Conservation (phyloP, 1,140 invertebrate species). For the Zaprionus tsacasi region DNA sequence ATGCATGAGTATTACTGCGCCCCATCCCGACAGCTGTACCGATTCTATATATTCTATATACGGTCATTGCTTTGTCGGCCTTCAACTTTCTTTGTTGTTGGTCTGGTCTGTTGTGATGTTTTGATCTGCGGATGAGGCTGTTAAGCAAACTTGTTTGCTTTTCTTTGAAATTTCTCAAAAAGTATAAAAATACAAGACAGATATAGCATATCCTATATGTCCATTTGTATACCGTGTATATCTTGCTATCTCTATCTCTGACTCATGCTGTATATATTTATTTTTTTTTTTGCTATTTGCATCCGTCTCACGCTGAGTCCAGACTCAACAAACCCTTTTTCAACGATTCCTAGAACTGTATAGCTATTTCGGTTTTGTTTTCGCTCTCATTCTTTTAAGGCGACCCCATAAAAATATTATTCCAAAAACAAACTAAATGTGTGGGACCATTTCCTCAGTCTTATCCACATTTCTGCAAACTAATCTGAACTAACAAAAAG, state of each 20-base stretch:
- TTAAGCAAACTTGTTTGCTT: conserved; percentile 79
- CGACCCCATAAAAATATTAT: conserved; percentile 17
- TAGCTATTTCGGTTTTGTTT: conserved; percentile 25
- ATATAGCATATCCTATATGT: conserved; percentile 25
- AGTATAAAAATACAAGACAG: conserved; percentile 19
- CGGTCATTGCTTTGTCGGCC: conserved; percentile 74
- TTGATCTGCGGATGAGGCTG: conserved; percentile 61
- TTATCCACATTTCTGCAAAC: conserved; percentile 12
- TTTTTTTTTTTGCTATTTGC: conserved; percentile 2
- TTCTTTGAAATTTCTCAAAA: conserved; percentile 59
- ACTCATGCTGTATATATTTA: conserved; percentile 6
- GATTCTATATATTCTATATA: conserved; percentile 60
- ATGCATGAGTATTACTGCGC: not conserved
- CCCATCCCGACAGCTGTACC: not conserved
- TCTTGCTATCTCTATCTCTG: not conserved
- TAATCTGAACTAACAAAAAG: not conserved
- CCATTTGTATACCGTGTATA: conserved; percentile 34
- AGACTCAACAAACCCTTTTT: conserved; percentile 15
- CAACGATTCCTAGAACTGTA: conserved; percentile 19
- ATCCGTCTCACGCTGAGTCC: not conserved
- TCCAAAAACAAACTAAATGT: not conserved
- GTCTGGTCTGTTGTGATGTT: conserved; percentile 19
- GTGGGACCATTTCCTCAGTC: conserved; percentile 9
- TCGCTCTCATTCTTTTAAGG: not conserved
- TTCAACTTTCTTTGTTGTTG: conserved; percentile 81